Evolutionary conservation across 2,113 vertebrate species (phyloP), one percentile per base, ranked within the genome.

Genomic region (Myotis lucifugus): DNA sequence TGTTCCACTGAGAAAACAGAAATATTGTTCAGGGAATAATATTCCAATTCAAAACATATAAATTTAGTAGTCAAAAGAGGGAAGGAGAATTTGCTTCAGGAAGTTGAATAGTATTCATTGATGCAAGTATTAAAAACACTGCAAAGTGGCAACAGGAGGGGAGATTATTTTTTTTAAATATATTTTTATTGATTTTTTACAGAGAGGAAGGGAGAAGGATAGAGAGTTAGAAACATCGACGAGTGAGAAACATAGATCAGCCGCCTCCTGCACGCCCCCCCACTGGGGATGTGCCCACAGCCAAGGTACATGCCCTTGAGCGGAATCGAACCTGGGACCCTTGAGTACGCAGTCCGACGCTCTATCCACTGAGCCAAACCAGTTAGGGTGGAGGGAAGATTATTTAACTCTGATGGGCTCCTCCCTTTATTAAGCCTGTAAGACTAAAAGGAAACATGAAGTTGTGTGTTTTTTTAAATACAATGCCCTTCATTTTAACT

Each of bases 31-130:
- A 79, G 50, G 5, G 88, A 90, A 32, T 70, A 78, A 94, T 13
- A 93, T 40, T 93, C 13, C 37, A 91, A 95, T 73, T 82, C 21
- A 93, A 96, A 96, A 94, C 59, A 79, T 29, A 18, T 74, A 87
- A 82, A 79, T 29, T 66, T 27, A 56, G 17, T 32, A 96, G 67
- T 61, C 85, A 91, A 56, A 92, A 84, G 29, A 17, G 18, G 19
- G 19, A 13, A 74, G 32, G 15, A 12, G 34, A 48, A 73, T 64
- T 46, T 77, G 34, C 32, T 54, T 74, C 37, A 89, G 42, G 23
- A 86, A 93, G 34, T 0, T 67, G 32, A 11, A 46, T 27, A 42
- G 81, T 81, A 67, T 17, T 95, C 23, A 48, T 0, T 74, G 40
- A 87, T 18, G 0, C 40, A 95, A 81, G 23, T 21, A 89, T 61